These are phyloP conservation scores for Seison nebaliae DNA, from an alignment of 1,140 invertebrate genomes.

Conservation along the genomic window DNA sequence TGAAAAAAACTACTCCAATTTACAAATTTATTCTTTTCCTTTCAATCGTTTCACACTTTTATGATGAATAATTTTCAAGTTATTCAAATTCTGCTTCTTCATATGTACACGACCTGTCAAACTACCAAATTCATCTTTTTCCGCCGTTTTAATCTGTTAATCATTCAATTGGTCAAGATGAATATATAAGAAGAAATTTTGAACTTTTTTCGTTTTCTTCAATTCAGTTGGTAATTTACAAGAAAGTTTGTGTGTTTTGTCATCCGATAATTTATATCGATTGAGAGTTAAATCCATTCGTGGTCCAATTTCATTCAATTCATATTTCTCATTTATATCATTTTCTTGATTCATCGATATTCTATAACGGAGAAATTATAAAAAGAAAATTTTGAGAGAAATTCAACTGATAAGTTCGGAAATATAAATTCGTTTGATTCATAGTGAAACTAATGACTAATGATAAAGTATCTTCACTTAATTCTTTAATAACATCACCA, in stretches of 20 bases:
- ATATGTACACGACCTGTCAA: constrained; percentile 70
- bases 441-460: constrained; percentile 66
- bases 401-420: constrained; percentile 52
- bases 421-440: constrained; percentile 44
- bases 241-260: constrained; percentile 61
- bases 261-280: constrained; percentile 57
- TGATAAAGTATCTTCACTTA: constrained; percentile 66
- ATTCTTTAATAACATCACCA: constrained; percentile 43
- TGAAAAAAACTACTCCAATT: too few species aligned
- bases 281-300: constrained; percentile 57
- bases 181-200: background rate
- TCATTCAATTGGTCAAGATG: background rate
- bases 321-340: constrained; percentile 35
- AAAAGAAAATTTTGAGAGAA: background rate
- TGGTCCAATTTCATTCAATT: constrained; percentile 75
- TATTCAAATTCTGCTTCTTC: constrained; percentile 54
- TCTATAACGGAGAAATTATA: too few species aligned
- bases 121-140: constrained; percentile 53
- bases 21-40: too few species aligned
- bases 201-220: constrained; percentile 41
- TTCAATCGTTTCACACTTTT: too few species aligned
- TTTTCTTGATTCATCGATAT: too few species aligned
- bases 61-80: too few species aligned
- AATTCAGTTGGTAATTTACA: constrained; percentile 57
- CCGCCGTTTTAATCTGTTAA: background rate